Evolutionary conservation across 1,140 invertebrate genomes (phyloP).

Genomic region (Zelostemma sp.): DNA sequence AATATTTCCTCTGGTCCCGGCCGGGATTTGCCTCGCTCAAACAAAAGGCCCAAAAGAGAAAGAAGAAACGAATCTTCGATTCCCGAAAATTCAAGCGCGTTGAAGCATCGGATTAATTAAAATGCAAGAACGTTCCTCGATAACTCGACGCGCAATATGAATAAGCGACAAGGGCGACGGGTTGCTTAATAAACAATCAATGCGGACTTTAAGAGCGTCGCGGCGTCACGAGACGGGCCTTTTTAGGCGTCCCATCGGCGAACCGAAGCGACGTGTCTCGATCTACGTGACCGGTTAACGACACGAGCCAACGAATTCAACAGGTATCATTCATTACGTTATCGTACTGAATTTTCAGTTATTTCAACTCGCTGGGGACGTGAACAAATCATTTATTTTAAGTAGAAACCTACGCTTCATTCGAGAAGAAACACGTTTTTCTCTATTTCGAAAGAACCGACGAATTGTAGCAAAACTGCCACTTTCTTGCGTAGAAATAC

Average conservation of each 20-base stretch:
- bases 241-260: constrained; percentile 56
- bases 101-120: constrained; percentile 15
- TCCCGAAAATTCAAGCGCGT: too few relatives aligned
- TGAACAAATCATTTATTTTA: too few relatives aligned
- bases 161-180: constrained; percentile 43
- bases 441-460: too few relatives aligned
- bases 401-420: too few relatives aligned
- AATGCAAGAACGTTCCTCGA: constrained; percentile 24
- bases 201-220: constrained; percentile 52
- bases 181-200: constrained; percentile 58
- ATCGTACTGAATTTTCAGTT: too few relatives aligned
- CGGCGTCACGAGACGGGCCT: constrained; percentile 59
- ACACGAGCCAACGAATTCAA: constrained; percentile 35
- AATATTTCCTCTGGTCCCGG: not conserved
- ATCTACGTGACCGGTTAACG: constrained; percentile 36
- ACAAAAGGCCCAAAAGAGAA: not conserved
- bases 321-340: constrained; percentile 45
- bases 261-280: constrained; percentile 25
- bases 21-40: not conserved
- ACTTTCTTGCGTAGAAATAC: too few relatives aligned
- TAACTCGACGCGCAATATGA: constrained; percentile 26
- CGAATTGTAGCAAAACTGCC: too few relatives aligned
- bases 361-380: too few relatives aligned
- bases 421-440: too few relatives aligned
- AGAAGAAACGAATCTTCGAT: too few relatives aligned